Percentiles rank a stretch among this genome's conserved stretches.
Evolutionary conservation across 1,140 invertebrate genomes (phyloP).

Genomic region (Lordiphosa mommai): DNA sequence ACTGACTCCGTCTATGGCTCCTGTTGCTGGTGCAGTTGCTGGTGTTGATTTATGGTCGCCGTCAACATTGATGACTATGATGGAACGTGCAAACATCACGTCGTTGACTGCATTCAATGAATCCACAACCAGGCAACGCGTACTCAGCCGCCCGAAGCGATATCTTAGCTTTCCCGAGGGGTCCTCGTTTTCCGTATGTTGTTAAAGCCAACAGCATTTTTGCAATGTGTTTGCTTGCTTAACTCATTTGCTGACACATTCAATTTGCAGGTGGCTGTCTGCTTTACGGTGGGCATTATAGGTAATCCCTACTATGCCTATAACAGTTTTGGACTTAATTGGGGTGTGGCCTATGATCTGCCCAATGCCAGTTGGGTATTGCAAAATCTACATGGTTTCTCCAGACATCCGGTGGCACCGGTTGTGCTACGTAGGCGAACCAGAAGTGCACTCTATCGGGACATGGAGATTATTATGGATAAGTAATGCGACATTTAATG

Average conservation of each 20-base stretch:
- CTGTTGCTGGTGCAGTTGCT: constrained; percentile 12
- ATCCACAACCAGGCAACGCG: constrained; percentile 21
- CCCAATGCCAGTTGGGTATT: constrained; percentile 85
- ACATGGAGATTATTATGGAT: constrained; percentile 81
- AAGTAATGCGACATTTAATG: too few relatives aligned
- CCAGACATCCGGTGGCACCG: constrained; percentile 78
- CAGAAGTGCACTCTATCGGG: constrained; percentile 81
- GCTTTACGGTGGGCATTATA: constrained; percentile 75
- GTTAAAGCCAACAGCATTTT: background rate
- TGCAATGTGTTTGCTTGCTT: background rate
- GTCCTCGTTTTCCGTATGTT: constrained; percentile 76
- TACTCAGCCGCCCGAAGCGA: constrained; percentile 61
- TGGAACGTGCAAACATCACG: constrained; percentile 52
- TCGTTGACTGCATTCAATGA: constrained; percentile 5
- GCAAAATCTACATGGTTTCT: constrained; percentile 78
- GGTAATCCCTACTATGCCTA: constrained; percentile 69
- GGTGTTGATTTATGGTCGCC: constrained; percentile 52
- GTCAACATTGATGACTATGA: constrained; percentile 61
- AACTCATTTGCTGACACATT: constrained; percentile 8
- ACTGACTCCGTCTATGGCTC: constrained; percentile 10
- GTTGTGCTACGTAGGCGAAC: constrained; percentile 82
- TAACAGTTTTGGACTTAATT: constrained; percentile 81
- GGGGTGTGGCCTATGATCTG: constrained; percentile 88
- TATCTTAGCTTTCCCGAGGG: constrained; percentile 80
- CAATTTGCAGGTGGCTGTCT: constrained; percentile 62